phyloP scores from a whole-genome alignment of 1,140 invertebrate species.

The Schmidtea mediterranea region DNA sequence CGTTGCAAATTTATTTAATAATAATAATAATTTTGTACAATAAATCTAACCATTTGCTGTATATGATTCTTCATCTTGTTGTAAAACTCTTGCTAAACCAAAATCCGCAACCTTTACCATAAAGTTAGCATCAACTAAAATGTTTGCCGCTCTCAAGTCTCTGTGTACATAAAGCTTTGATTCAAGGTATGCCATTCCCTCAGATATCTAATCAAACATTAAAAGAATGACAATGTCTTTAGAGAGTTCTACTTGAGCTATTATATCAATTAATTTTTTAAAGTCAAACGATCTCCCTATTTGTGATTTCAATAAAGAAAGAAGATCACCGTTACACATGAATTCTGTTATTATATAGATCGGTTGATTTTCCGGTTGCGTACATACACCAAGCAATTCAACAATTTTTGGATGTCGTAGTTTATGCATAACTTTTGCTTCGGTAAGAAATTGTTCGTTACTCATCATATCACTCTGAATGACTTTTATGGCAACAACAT shows the following conservation, averaged over 20 bases:
- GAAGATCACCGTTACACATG: slow-evolving; percentile 78
- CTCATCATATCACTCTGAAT: slow-evolving; percentile 67
- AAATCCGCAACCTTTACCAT: slow-evolving; percentile 65
- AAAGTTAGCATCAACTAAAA: slow-evolving; percentile 71
- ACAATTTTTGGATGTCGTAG: slow-evolving; percentile 73
- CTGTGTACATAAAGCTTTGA: slow-evolving; percentile 71
- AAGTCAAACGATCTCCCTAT: no score
- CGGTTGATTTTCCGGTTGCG: slow-evolving; percentile 69
- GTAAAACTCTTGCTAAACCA: slow-evolving; percentile 66
- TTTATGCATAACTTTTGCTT: slow-evolving; percentile 98
- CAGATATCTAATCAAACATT: slow-evolving; percentile 41
- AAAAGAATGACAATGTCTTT: neutral
- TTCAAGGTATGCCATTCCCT: slow-evolving; percentile 83
- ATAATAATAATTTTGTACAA: neutral
- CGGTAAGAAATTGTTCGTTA: slow-evolving; percentile 78
- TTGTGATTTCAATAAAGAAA: slow-evolving; percentile 17
- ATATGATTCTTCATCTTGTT: slow-evolving; percentile 73
- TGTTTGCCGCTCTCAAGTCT: slow-evolving; percentile 77
- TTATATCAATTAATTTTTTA: neutral
- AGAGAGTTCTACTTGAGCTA: neutral
- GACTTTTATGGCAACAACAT: slow-evolving; percentile 53
- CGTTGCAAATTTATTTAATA: neutral
- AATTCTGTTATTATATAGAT: slow-evolving; percentile 98
- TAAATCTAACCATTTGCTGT: slow-evolving; percentile 75
- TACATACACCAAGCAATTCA: slow-evolving; percentile 89